A percentile compares a stretch with the other conserved stretches of the same genome.
phyloP scores from a whole-genome alignment of 2,113 vertebrate species.

The Rhinichthys klamathensis region DNA sequence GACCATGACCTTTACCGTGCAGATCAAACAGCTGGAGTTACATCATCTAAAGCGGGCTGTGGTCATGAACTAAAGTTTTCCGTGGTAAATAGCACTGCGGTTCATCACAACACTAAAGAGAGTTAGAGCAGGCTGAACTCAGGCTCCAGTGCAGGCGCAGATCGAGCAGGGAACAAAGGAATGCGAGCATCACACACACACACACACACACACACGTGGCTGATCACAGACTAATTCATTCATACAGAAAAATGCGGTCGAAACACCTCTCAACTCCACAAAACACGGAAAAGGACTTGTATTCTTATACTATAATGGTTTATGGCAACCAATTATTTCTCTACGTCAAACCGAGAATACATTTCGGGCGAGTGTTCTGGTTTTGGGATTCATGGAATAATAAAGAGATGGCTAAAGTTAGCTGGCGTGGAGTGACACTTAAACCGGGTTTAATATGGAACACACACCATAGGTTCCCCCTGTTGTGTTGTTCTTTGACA shows the following conservation, averaged over 20 bases:
- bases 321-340: neutral
- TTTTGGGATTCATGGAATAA: neutral
- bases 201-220: constrained; percentile 55
- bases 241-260: neutral
- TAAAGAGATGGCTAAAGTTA: neutral
- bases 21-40: neutral
- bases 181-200: constrained; percentile 49
- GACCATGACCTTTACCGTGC: constrained; percentile 55
- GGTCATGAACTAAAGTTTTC: neutral
- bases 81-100: neutral
- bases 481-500: constrained; percentile 17
- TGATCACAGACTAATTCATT: constrained; percentile 54
- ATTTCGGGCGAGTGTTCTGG: neutral
- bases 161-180: constrained; percentile 63
- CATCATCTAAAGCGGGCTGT: neutral
- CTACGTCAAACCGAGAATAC: neutral
- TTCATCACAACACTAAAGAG: neutral
- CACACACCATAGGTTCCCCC: neutral
- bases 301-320: neutral
- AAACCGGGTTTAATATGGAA: neutral
- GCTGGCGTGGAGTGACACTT: neutral
- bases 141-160: neutral
- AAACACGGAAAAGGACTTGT: neutral
- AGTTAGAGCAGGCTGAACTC: neutral
- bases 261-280: neutral